Evolutionary conservation across 2,888 invertebrate genomes (phyloP).

Genomic region (Drosophila incognita): DNA sequence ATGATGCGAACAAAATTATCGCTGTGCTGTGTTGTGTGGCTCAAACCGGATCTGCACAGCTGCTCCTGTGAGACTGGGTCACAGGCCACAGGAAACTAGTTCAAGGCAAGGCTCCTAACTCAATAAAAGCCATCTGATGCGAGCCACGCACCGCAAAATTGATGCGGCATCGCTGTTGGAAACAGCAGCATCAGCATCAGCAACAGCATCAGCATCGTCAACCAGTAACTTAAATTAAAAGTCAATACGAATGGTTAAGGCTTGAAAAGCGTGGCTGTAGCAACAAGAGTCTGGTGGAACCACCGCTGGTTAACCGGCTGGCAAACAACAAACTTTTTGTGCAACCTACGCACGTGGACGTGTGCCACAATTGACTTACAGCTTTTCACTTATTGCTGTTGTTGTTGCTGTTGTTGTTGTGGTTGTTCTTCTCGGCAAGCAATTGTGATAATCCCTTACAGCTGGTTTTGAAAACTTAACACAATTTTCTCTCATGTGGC

Average conservation of each 20-base stretch:
- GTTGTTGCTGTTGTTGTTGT: constrained; percentile 15
- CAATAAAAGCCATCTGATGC: constrained; percentile 58
- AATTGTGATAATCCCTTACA: constrained; percentile 58
- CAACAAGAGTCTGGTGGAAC: constrained; percentile 16
- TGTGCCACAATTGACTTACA: constrained; percentile 69
- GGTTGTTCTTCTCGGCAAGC: constrained; percentile 34
- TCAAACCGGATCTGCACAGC: constrained; percentile 24
- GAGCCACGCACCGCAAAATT: constrained; percentile 51
- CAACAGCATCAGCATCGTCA: background rate
- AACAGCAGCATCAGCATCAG: background rate
- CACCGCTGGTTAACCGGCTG: constrained; percentile 2
- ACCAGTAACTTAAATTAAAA: constrained; percentile 58
- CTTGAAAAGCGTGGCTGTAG: constrained; percentile 7
- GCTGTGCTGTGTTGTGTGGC: constrained; percentile 46
- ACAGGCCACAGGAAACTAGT: constrained; percentile 53
- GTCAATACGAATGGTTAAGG: constrained; percentile 57
- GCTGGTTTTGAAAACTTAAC: constrained; percentile 27
- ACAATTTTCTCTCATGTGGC: constrained; percentile 42
- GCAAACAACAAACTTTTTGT: constrained; percentile 48
- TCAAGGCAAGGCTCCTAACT: constrained; percentile 61
- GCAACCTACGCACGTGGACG: constrained; percentile 47
- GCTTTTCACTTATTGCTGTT: constrained; percentile 52
- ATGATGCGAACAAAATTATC: constrained; percentile 56
- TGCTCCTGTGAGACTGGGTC: constrained; percentile 41
- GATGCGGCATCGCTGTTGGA: constrained; percentile 27